These are phyloP conservation scores for Phaethon lepturus DNA, from an alignment of 2,113 vertebrate genomes.

Conservation along the genomic window DNA sequence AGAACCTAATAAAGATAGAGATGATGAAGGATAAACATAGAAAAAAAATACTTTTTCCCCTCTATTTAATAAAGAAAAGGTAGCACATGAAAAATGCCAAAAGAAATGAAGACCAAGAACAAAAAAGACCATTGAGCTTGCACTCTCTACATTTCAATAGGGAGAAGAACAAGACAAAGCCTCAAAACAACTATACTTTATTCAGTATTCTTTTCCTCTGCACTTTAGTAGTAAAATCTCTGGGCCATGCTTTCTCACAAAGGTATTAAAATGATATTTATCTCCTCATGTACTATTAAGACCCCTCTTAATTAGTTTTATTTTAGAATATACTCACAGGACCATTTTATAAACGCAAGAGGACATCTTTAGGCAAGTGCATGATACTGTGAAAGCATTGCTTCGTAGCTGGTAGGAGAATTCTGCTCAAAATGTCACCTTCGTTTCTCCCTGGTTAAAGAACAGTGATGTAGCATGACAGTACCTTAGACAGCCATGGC, in stretches of 20 bases:
- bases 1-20: not conserved
- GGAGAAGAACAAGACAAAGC: not conserved
- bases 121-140: not conserved
- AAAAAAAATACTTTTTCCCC: not conserved
- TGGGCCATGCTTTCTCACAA: not conserved
- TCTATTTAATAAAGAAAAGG: not conserved
- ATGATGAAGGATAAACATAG: not conserved
- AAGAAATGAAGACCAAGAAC: not conserved
- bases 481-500: rapidly evolving
- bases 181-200: not conserved
- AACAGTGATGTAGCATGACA: not conserved
- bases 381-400: not conserved
- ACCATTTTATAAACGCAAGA: not conserved
- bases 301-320: not conserved
- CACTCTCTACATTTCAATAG: not conserved
- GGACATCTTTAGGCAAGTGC: not conserved
- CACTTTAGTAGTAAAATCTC: not conserved
- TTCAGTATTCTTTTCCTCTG: not conserved
- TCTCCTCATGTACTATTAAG: not conserved
- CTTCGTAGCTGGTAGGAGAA: not conserved
- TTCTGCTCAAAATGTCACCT: not conserved
- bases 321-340: slow-evolving; percentile 12
- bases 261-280: not conserved
- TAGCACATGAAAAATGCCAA: not conserved
- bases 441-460: not conserved